Conservation (phyloP, 2,888 invertebrate genomes). For the Drosophila sordidapex region DNA sequence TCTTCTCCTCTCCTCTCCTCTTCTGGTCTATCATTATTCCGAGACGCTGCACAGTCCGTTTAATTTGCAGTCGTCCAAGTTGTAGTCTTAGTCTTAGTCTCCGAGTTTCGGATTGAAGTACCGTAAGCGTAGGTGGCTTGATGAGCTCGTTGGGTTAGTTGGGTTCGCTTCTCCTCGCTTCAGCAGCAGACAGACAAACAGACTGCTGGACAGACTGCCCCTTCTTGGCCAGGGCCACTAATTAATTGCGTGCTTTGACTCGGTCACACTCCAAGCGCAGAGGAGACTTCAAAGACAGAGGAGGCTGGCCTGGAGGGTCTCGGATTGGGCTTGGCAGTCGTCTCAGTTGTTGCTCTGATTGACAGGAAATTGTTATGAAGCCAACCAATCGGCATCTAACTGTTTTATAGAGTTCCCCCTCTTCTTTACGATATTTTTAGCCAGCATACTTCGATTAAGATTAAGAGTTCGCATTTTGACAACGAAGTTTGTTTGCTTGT, state of each 20-base stretch:
- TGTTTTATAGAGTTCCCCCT: conserved; percentile 30
- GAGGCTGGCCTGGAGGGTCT: conserved; percentile 16
- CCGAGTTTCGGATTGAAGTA: conserved; percentile 47
- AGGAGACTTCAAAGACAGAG: conserved; percentile 8
- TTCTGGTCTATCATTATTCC: conserved; percentile 49
- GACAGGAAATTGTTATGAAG: conserved; percentile 73
- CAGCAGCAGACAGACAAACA: conserved; percentile 36
- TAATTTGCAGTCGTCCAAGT: conserved; percentile 63
- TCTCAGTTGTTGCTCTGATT: conserved; percentile 62
- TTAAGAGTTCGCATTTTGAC: conserved; percentile 44
- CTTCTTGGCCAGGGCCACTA: conserved; percentile 53
- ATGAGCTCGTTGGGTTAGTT: conserved; percentile 61
- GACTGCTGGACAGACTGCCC: conserved; percentile 25
- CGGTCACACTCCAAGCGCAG: conserved; percentile 48
- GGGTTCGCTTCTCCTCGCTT: conserved; percentile 52
- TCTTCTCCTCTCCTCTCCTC: neutral
- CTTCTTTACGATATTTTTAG: conserved; percentile 38
- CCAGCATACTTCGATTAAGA: conserved; percentile 50
- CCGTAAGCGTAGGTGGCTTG: conserved; percentile 79
- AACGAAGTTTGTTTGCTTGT: conserved; percentile 12
- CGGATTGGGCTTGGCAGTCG: conserved; percentile 32
- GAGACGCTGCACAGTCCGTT: conserved; percentile 59
- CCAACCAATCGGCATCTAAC: conserved; percentile 54
- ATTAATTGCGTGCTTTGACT: conserved; percentile 71
- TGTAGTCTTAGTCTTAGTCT: conserved; percentile 18